Conservation (phyloP, 2,888 invertebrate genomes). For the Syrista parreyssii region DNA sequence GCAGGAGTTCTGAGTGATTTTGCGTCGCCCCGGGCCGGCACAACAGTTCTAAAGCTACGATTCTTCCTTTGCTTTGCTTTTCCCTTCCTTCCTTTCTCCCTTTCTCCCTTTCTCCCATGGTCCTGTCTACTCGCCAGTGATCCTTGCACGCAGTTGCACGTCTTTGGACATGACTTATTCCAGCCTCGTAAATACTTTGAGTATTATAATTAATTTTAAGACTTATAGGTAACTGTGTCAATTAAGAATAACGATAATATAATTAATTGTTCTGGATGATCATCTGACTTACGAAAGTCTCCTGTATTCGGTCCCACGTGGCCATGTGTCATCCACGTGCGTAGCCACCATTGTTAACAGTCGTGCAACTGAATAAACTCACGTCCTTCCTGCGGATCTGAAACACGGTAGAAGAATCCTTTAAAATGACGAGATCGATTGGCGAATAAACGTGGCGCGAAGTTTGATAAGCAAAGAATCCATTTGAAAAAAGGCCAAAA, state of each 20-base stretch:
- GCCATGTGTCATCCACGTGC: background rate
- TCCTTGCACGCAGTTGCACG: background rate
- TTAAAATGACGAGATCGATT: background rate
- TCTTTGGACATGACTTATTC: background rate
- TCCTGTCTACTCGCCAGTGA: background rate
- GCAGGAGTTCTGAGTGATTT: slow-evolving; percentile 59
- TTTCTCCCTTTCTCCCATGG: background rate
- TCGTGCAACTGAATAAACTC: background rate
- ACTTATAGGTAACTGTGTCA: background rate
- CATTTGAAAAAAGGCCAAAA: background rate
- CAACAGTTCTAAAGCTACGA: slow-evolving; percentile 17
- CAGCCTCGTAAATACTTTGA: background rate
- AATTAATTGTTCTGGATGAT: background rate
- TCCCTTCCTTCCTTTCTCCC: background rate
- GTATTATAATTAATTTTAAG: background rate
- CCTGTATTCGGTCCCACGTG: background rate
- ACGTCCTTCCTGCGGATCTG: slow-evolving; percentile 21
- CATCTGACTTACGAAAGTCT: background rate
- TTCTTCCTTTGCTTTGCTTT: background rate
- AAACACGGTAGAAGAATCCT: background rate
- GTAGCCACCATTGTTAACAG: background rate
- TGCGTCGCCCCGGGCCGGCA: slow-evolving; percentile 56
- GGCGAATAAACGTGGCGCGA: background rate
- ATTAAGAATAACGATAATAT: background rate
- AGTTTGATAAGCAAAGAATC: background rate